These are phyloP conservation scores for Typhlichthys eigenmanni DNA, from an alignment of 2,797 vertebrate species.

Conservation along the genomic window DNA sequence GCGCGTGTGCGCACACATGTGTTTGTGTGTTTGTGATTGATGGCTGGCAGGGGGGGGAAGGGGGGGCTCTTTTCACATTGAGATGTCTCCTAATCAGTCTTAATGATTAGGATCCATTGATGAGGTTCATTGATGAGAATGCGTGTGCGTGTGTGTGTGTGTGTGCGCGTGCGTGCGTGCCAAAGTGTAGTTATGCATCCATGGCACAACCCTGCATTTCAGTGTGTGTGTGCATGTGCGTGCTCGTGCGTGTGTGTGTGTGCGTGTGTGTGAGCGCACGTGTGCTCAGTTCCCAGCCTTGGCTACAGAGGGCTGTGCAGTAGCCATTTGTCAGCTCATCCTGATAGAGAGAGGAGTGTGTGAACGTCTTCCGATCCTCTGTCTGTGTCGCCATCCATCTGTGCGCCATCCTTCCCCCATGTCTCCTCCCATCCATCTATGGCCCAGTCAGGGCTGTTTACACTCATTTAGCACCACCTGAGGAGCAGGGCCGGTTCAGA, in stretches of 20 bases:
- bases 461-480: constrained; percentile 68
- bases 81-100: constrained; percentile 81
- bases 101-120: constrained; percentile 78
- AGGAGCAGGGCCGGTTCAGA: constrained; percentile 41
- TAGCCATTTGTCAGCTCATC: constrained; percentile 45
- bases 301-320: constrained; percentile 15
- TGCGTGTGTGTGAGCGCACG: not conserved
- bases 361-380: constrained; percentile 39
- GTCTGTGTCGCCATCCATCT: constrained; percentile 62
- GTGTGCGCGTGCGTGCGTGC: not conserved
- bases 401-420: constrained; percentile 31
- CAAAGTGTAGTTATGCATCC: no score
- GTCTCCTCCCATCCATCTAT: constrained; percentile 57
- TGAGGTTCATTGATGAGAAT: constrained; percentile 56
- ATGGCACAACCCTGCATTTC: no score
- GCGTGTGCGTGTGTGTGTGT: not conserved
- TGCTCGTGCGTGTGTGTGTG: not conserved
- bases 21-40: constrained; percentile 28
- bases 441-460: constrained; percentile 65
- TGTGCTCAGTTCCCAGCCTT: constrained; percentile 2
- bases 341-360: constrained; percentile 45
- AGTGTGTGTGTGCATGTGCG: not conserved
- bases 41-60: constrained; percentile 66
- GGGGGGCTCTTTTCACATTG: constrained; percentile 73
- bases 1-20: constrained; percentile 2